These are phyloP conservation scores for Coryphaenoides rupestris DNA, from an alignment of 2,113 vertebrate species.

Conservation along the genomic window DNA sequence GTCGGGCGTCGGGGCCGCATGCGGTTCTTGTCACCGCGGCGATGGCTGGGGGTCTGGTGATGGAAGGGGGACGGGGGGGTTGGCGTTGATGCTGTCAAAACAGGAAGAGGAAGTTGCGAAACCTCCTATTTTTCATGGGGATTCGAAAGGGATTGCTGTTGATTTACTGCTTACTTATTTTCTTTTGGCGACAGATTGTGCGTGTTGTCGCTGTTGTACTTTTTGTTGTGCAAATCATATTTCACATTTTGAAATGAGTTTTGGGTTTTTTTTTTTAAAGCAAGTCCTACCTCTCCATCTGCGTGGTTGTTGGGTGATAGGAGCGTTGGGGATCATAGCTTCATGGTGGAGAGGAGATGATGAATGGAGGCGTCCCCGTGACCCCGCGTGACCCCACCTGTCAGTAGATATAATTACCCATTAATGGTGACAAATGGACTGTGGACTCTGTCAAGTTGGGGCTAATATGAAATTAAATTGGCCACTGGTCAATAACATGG, in stretches of 20 bases:
- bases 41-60: slow-evolving; percentile 44
- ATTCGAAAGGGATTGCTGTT: neutral
- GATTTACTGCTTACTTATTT: neutral
- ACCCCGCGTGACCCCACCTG: slow-evolving; percentile 49
- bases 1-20: slow-evolving; percentile 47
- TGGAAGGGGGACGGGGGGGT: slow-evolving; percentile 1
- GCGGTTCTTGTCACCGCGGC: slow-evolving; percentile 50
- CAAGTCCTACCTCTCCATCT: neutral
- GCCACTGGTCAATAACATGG: too few relatives aligned
- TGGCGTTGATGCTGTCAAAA: slow-evolving; percentile 55
- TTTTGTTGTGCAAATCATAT: neutral
- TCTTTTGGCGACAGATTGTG: neutral
- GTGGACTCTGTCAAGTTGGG: slow-evolving; percentile 36
- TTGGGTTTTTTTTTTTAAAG: neutral
- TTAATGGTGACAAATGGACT: slow-evolving; percentile 54
- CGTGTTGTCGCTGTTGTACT: neutral
- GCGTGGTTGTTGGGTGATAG: neutral
- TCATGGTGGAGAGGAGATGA: slow-evolving; percentile 17
- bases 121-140: too few relatives aligned
- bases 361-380: slow-evolving; percentile 43
- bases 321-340: slow-evolving; percentile 13
- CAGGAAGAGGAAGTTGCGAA: slow-evolving; percentile 40
- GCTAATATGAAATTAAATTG: neutral
- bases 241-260: neutral
- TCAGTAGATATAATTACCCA: slow-evolving; percentile 54